Evolutionary conservation across 2,797 vertebrate genomes (phyloP).

Genomic region (Dipus sagitta): DNA sequence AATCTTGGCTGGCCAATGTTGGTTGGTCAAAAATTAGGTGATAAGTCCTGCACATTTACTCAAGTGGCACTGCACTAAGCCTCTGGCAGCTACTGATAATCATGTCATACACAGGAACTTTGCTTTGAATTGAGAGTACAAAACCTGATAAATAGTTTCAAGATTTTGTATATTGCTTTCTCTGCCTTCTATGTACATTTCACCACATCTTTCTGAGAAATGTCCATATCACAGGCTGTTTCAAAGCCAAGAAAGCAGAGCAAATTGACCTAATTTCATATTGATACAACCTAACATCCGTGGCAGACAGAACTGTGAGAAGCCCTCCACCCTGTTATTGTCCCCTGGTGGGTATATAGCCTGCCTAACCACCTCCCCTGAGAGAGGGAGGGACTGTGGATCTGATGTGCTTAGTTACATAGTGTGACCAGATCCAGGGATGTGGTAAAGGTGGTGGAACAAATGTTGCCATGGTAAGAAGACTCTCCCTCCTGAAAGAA

Average conservation of each 20-base stretch:
- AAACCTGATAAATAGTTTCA: not conserved
- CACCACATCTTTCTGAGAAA: not conserved
- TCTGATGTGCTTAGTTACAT: not conserved
- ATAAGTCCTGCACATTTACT: not conserved
- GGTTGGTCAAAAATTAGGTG: not conserved
- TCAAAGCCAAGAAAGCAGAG: not conserved
- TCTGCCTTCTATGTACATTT: not conserved
- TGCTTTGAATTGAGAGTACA: not conserved
- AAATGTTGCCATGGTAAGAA: not conserved
- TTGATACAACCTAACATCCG: not conserved
- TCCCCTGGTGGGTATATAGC: rapidly evolving
- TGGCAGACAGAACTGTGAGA: not conserved
- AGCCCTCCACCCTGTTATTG: rapidly evolving
- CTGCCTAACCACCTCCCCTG: not conserved
- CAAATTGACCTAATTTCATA: not conserved
- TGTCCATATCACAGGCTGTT: not conserved
- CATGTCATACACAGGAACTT: not conserved
- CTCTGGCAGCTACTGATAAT: not conserved
- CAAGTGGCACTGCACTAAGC: not conserved
- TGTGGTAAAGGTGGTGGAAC: not conserved
- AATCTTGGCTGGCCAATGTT: not conserved
- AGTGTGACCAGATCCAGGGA: not conserved
- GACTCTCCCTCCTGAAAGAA: not conserved
- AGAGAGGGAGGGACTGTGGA: not conserved
- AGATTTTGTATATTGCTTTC: not conserved